Evolutionary conservation across 2,113 vertebrate species (phyloP).

Genomic region (Sinocyclocheilus maitianheensis): DNA sequence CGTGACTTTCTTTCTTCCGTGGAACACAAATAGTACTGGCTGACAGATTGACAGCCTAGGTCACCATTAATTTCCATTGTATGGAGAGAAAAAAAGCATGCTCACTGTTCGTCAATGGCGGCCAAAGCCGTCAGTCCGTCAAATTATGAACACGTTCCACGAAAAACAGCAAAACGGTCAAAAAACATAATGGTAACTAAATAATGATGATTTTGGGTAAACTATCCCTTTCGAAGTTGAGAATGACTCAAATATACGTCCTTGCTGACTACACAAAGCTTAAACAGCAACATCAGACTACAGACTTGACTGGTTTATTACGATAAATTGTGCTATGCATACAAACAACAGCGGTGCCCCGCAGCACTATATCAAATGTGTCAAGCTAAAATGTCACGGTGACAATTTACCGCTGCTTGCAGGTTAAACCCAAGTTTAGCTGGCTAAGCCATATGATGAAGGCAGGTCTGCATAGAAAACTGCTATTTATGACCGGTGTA

Average conservation of each 20-base stretch:
- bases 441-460: slow-evolving; percentile 7
- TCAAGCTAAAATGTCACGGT: neutral
- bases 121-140: neutral
- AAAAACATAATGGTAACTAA: neutral
- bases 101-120: neutral
- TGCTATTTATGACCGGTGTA: neutral
- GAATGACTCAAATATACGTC: neutral
- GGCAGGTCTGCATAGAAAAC: neutral
- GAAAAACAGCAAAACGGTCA: neutral
- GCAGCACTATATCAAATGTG: neutral
- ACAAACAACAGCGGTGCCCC: neutral
- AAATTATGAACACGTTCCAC: neutral
- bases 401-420: neutral
- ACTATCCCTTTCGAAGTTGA: neutral
- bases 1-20: neutral
- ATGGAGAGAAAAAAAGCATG: neutral
- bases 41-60: neutral
- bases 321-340: too few species aligned
- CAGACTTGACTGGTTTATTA: neutral
- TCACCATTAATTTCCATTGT: neutral
- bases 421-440: neutral
- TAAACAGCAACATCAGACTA: neutral
- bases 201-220: neutral
- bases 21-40: neutral
- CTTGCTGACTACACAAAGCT: slow-evolving; percentile 10